Conservation (phyloP, 2,888 invertebrate genomes). For the Diploptera punctata region DNA sequence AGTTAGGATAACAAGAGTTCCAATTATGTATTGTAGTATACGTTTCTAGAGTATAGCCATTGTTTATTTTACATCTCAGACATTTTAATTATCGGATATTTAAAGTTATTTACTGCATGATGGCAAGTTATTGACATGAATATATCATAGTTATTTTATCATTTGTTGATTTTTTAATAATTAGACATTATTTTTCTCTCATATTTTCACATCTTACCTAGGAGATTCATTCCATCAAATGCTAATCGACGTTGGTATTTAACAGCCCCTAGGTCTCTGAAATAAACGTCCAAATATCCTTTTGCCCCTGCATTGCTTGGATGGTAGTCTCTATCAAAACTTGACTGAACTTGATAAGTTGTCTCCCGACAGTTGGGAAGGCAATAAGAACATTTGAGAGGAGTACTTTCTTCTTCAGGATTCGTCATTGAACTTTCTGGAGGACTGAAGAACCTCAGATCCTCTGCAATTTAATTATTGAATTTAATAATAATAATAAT, state of each 20-base stretch:
- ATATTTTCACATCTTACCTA: neutral
- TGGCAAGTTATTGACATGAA: too few species aligned
- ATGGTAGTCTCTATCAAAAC: constrained; percentile 43
- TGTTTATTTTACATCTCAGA: too few species aligned
- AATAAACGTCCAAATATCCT: constrained; percentile 47
- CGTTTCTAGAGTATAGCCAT: too few species aligned
- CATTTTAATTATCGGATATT: neutral
- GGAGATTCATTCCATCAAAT: constrained; percentile 45
- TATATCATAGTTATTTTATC: too few species aligned
- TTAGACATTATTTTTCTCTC: too few species aligned
- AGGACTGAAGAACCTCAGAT: constrained; percentile 46
- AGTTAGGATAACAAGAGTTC: too few species aligned
- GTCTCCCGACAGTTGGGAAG: constrained; percentile 48
- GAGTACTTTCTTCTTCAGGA: constrained; percentile 40
- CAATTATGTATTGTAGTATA: too few species aligned
- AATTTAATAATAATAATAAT: too few species aligned
- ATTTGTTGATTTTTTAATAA: too few species aligned
- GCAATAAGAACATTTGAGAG: constrained; percentile 47
- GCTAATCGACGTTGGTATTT: constrained; percentile 47
- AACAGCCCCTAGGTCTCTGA: constrained; percentile 47
- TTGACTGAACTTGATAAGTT: constrained; percentile 46
- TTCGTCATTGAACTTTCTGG: constrained; percentile 43
- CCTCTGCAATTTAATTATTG: too few species aligned
- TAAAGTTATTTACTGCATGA: too few species aligned
- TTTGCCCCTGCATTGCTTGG: constrained; percentile 39